phyloP scores from a whole-genome alignment of 2,888 invertebrate genomes.

The Terebella lapidaria region DNA sequence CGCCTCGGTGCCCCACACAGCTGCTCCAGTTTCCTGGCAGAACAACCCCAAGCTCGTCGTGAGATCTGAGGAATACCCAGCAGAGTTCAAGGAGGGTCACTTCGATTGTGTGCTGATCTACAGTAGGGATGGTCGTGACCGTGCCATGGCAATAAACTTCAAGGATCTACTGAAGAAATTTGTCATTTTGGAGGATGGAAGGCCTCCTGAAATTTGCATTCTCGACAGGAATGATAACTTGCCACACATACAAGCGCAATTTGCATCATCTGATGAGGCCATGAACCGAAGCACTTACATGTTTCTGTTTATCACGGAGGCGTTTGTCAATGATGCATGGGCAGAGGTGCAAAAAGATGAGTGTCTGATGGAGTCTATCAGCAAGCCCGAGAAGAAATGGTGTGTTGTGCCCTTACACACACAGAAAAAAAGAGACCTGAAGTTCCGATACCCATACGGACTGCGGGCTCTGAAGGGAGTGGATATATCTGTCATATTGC shows the following conservation, averaged over 20 bases:
- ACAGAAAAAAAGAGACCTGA: constrained; percentile 19
- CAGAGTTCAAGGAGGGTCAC: constrained; percentile 18
- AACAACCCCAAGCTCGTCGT: too few relatives aligned
- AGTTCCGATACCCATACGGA: constrained; percentile 11
- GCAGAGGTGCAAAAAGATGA: constrained; percentile 32
- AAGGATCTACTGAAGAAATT: constrained; percentile 24
- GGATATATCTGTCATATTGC: constrained; percentile 4
- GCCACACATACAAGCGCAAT: neutral
- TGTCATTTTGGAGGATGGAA: neutral
- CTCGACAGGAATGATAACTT: constrained; percentile 4
- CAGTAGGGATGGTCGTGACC: constrained; percentile 26
- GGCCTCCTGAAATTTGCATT: constrained; percentile 1
- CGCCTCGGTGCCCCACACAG: too few relatives aligned
- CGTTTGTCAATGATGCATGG: constrained; percentile 33
- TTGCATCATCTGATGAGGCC: constrained; percentile 14
- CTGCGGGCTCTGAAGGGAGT: constrained; percentile 12
- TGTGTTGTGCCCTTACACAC: constrained; percentile 36
- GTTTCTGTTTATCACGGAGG: constrained; percentile 33
- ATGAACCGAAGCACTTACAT: constrained; percentile 35
- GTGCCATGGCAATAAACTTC: constrained; percentile 23
- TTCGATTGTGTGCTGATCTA: constrained; percentile 35
- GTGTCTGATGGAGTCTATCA: constrained; percentile 35
- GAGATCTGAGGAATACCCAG: too few relatives aligned
- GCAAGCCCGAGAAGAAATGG: constrained; percentile 32
- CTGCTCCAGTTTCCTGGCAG: too few relatives aligned